A percentile compares a stretch with the other conserved stretches of the same genome.
Evolutionary conservation across 1,140 invertebrate species (phyloP).

Genomic region (Achatina immaculata): DNA sequence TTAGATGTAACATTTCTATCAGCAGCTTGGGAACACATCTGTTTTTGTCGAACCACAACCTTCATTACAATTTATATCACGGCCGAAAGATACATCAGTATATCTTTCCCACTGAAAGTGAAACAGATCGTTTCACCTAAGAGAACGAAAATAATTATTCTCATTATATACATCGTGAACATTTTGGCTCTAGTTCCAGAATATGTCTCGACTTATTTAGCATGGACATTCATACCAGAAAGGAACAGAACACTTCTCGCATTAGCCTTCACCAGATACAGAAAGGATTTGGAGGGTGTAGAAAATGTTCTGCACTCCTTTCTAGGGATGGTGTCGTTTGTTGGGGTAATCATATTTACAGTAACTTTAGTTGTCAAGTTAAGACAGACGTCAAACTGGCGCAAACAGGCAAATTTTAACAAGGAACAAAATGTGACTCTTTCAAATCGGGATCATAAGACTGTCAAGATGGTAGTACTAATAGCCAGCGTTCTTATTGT

Average conservation of each 20-base stretch:
- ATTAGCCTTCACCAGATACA: neutral
- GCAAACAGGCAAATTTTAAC: neutral
- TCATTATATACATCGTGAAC: neutral
- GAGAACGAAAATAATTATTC: neutral
- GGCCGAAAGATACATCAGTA: slow-evolving; percentile 6
- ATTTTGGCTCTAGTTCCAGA: neutral
- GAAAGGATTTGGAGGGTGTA: neutral
- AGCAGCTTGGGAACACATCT: neutral
- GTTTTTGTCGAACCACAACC: neutral
- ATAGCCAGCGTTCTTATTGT: neutral
- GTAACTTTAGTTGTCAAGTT: neutral
- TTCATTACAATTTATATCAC: slow-evolving; percentile 19
- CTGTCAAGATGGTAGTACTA: neutral
- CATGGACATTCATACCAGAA: neutral
- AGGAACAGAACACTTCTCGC: neutral
- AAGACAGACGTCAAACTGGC: neutral
- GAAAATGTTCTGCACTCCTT: neutral
- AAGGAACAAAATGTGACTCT: neutral
- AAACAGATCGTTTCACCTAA: slow-evolving; percentile 3
- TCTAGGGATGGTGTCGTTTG: neutral
- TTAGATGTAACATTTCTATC: neutral
- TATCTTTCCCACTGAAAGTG: neutral
- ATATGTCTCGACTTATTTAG: neutral
- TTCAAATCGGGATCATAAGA: neutral
- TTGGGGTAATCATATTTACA: neutral